Evolutionary conservation across 2,888 invertebrate species (phyloP).

Genomic region (Idaea dimidiata): DNA sequence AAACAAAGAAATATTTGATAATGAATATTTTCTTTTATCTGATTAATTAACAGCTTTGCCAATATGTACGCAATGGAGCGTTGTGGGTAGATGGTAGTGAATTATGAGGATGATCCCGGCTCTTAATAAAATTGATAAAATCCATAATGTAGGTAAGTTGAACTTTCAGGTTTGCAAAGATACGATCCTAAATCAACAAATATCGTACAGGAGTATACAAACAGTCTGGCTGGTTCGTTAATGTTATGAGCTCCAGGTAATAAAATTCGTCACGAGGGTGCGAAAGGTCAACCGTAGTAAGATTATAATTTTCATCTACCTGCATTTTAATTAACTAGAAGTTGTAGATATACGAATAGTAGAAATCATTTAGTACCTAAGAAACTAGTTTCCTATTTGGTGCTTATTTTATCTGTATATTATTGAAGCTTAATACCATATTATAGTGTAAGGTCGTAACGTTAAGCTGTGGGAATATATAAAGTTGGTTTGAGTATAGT

Average conservation of each 20-base stretch:
- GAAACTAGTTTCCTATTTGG: constrained; percentile 11
- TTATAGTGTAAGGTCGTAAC: not conserved
- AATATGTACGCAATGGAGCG: not conserved
- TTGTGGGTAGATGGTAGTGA: not conserved
- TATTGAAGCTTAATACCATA: not conserved
- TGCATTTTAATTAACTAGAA: constrained; percentile 16
- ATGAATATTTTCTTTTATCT: not conserved
- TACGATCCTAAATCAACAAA: constrained; percentile 29
- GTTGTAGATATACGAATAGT: not conserved
- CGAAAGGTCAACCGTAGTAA: constrained; percentile 12
- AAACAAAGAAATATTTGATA: constrained; percentile 11
- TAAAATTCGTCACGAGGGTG: constrained; percentile 19
- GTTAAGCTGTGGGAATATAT: not conserved
- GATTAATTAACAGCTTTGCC: not conserved
- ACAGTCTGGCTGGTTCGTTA: constrained; percentile 26
- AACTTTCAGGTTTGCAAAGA: constrained; percentile 24
- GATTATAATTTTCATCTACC: constrained; percentile 7
- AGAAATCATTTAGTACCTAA: constrained; percentile 4
- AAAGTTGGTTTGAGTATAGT: not conserved
- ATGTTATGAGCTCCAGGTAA: constrained; percentile 24
- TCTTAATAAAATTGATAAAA: not conserved
- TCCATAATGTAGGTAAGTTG: constrained; percentile 3
- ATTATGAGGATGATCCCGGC: not conserved
- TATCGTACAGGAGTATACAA: constrained; percentile 20
- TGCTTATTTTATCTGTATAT: not conserved